Evolutionary conservation across 2,797 vertebrate species (phyloP).

Genomic region (Acipenser transmontanus): DNA sequence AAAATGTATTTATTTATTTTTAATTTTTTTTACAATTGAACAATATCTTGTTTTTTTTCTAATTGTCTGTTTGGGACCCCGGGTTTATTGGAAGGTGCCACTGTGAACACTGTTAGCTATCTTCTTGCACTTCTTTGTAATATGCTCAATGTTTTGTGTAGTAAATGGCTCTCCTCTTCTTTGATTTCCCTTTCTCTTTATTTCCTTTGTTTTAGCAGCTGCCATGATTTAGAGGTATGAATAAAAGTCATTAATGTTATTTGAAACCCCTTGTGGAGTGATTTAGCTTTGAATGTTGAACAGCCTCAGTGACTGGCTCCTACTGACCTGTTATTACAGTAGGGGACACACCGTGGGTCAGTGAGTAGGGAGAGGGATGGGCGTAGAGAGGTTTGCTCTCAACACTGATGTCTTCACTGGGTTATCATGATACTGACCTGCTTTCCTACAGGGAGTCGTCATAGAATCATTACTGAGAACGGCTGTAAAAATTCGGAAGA

Average conservation of each 20-base stretch:
- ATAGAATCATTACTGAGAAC: too few species aligned
- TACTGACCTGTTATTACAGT: too few species aligned
- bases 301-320: too few species aligned
- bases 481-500: too few species aligned
- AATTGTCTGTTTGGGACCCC: neutral
- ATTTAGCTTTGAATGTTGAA: neutral
- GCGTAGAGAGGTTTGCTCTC: too few species aligned
- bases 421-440: too few species aligned
- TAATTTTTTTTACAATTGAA: neutral
- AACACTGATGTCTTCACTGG: too few species aligned
- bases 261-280: slow-evolving; percentile 38
- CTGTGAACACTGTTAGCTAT: slow-evolving; percentile 14
- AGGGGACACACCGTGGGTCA: too few species aligned
- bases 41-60: neutral
- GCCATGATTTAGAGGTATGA: slow-evolving; percentile 51
- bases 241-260: slow-evolving; percentile 61
- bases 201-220: slow-evolving; percentile 57
- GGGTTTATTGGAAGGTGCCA: slow-evolving; percentile 12
- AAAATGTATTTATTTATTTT: neutral
- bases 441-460: too few species aligned
- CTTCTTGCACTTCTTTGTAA: slow-evolving; percentile 16
- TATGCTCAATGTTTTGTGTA: slow-evolving; percentile 9
- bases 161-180: slow-evolving; percentile 9
- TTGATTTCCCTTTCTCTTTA: slow-evolving; percentile 14
- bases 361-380: too few species aligned